A percentile compares a stretch with the other conserved stretches of the same genome.
phyloP scores from a whole-genome alignment of 1,140 invertebrate genomes.

The Hestina assimilis region DNA sequence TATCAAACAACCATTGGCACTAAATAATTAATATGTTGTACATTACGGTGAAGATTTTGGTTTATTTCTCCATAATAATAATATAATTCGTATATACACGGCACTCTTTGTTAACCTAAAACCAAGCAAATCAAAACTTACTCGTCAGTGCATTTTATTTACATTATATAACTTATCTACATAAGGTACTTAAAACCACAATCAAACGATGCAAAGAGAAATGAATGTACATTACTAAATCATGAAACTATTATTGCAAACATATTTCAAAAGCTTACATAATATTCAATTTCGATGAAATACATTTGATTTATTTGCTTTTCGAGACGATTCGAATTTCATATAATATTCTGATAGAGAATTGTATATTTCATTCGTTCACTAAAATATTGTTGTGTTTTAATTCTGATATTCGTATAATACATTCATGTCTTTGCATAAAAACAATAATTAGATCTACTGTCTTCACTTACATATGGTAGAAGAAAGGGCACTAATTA shows the following conservation, averaged over 20 bases:
- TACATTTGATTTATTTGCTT: constrained; percentile 13
- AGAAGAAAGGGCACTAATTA: constrained; percentile 30
- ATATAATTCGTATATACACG: constrained; percentile 57
- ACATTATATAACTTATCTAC: constrained; percentile 61
- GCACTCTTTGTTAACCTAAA: constrained; percentile 49
- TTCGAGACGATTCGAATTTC: constrained; percentile 1
- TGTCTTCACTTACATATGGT: constrained; percentile 15
- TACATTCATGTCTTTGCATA: constrained; percentile 14
- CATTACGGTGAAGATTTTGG: constrained; percentile 70
- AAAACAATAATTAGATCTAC: constrained; percentile 11
- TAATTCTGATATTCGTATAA: not conserved
- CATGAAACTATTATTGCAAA: not conserved
- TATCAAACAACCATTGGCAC: constrained; percentile 57
- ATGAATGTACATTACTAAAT: constrained; percentile 11
- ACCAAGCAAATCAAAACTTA: constrained; percentile 42
- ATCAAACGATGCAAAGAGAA: constrained; percentile 16
- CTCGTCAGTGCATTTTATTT: constrained; percentile 61
- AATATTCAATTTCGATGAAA: constrained; percentile 3
- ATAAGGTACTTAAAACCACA: constrained; percentile 64
- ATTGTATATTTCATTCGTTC: not conserved
- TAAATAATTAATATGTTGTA: constrained; percentile 64
- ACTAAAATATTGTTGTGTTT: not conserved
- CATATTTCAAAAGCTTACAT: constrained; percentile 1
- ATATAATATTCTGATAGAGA: not conserved
- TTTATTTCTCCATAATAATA: constrained; percentile 41